phyloP scores from a whole-genome alignment of 2,888 invertebrate species.

The Carcina quercana region DNA sequence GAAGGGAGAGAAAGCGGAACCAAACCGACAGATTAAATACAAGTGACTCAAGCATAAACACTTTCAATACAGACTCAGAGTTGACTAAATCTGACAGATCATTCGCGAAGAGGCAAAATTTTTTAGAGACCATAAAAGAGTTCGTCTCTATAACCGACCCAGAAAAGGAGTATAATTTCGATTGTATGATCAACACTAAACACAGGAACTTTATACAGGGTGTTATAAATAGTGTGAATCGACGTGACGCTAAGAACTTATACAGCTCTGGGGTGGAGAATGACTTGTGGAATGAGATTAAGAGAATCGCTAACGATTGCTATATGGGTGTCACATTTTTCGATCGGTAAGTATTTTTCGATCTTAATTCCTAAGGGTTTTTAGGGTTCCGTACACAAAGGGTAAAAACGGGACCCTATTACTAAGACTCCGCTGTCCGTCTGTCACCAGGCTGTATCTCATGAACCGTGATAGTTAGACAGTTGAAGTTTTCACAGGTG shows the following conservation, averaged over 20 bases:
- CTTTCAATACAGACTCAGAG: background rate
- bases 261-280: constrained; percentile 1
- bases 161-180: background rate
- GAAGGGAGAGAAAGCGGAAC: background rate
- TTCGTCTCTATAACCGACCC: background rate
- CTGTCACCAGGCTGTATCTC: too few relatives aligned
- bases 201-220: constrained; percentile 1
- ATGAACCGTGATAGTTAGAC: too few relatives aligned
- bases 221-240: constrained; percentile 2
- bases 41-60: background rate
- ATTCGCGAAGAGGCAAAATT: background rate
- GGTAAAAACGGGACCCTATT: too few relatives aligned
- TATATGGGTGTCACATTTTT: constrained; percentile 1
- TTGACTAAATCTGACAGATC: background rate
- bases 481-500: too few relatives aligned
- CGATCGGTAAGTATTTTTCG: constrained; percentile 2
- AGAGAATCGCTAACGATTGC: background rate
- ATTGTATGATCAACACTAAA: background rate
- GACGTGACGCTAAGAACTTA: background rate
- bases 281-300: constrained; percentile 3
- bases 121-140: constrained; percentile 1
- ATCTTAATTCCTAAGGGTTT: background rate
- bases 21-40: background rate
- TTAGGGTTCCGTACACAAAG: too few relatives aligned
- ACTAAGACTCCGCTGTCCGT: too few relatives aligned